Percentiles rank a stretch among this genome's conserved stretches.
Conservation (phyloP, 2,113 vertebrate species). For the Chloebia gouldiae region DNA sequence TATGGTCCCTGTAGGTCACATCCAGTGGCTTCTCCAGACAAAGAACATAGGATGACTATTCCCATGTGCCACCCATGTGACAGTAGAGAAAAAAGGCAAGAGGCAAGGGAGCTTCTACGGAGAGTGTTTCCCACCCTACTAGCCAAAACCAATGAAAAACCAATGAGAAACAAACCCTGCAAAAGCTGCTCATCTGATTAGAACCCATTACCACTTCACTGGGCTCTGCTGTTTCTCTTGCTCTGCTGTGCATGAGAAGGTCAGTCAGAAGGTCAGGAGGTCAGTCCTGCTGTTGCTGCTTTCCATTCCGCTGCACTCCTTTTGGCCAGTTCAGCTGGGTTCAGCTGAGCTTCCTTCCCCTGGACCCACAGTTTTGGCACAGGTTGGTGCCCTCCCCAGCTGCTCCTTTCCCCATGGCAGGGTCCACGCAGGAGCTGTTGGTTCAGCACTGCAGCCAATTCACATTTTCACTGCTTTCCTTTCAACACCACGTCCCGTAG, state of each 20-base stretch:
- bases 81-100: not conserved
- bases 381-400: fast-evolving
- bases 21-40: not conserved
- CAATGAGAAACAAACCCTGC: not conserved
- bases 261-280: too few species aligned
- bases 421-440: fast-evolving
- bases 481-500: fast-evolving
- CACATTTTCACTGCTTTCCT: not conserved
- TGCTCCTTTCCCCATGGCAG: not conserved
- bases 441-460: not conserved
- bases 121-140: fast-evolving
- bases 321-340: not conserved
- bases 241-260: too few species aligned
- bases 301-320: not conserved
- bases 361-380: not conserved
- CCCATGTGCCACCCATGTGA: too few species aligned
- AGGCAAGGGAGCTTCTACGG: not conserved
- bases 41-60: not conserved
- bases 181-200: fast-evolving
- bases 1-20: not conserved
- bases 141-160: not conserved
- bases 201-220: fast-evolving
- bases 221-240: not conserved
- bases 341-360: not conserved
- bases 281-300: not conserved